Conservation (phyloP, 2,888 invertebrate species). For the Drosophila ezoana region DNA sequence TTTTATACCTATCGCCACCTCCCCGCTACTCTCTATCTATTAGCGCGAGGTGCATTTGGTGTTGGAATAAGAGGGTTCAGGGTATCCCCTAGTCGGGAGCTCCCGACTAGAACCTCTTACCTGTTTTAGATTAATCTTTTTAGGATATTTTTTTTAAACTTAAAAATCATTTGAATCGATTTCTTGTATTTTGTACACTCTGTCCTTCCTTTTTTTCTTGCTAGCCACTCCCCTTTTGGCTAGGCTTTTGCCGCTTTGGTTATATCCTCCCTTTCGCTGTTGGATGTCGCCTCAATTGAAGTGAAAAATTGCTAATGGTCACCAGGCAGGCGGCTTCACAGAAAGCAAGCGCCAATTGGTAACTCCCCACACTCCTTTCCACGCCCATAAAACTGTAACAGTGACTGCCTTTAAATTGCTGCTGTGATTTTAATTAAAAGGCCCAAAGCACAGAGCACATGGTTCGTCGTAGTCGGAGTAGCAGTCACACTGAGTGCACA, state of each 20-base stretch:
- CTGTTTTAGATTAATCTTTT: neutral
- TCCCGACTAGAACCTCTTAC: no score
- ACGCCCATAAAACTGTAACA: slow-evolving; percentile 31
- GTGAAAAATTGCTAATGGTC: slow-evolving; percentile 79
- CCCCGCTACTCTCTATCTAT: no score
- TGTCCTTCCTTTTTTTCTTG: neutral
- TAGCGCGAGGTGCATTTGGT: no score
- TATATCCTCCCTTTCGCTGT: slow-evolving; percentile 62
- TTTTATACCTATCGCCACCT: no score
- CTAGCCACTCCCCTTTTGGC: slow-evolving; percentile 33
- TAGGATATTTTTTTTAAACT: neutral
- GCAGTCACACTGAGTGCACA: slow-evolving; percentile 46
- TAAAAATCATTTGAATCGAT: slow-evolving; percentile 5
- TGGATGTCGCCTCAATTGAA: slow-evolving; percentile 51
- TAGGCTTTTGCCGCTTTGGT: slow-evolving; percentile 34
- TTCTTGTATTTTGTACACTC: slow-evolving; percentile 5
- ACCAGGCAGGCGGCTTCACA: slow-evolving; percentile 27
- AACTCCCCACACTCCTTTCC: neutral
- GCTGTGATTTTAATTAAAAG: slow-evolving; percentile 78
- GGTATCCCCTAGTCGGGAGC: no score
- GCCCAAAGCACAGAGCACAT: slow-evolving; percentile 24
- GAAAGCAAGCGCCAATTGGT: slow-evolving; percentile 45
- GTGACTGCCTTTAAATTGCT: slow-evolving; percentile 64
- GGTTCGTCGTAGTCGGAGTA: slow-evolving; percentile 13
- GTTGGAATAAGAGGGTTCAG: no score